Evolutionary conservation across 2,888 invertebrate genomes (phyloP).

Genomic region (Sussaba pulchella): DNA sequence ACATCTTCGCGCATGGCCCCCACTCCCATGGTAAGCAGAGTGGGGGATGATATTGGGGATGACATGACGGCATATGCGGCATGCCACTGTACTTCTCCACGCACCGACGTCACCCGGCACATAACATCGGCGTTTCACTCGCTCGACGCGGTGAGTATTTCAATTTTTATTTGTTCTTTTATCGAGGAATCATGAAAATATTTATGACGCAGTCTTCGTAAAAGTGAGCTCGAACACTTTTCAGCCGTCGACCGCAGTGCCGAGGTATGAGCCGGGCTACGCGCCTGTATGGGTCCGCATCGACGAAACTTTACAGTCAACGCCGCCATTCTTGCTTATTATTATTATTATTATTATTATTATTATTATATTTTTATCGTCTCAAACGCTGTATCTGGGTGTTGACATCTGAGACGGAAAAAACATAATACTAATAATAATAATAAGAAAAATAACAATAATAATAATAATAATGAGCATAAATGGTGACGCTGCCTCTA

Average conservation of each 20-base stretch:
- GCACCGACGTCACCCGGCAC: slow-evolving; percentile 5
- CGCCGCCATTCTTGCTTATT: slow-evolving; percentile 20
- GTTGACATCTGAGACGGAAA: no score
- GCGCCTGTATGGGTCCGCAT: slow-evolving; percentile 38
- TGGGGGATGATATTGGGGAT: background rate
- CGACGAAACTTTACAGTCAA: slow-evolving; percentile 6
- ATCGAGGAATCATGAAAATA: slow-evolving; percentile 24
- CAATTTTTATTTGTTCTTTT: slow-evolving; percentile 20
- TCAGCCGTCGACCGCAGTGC: background rate
- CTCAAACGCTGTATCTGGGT: no score
- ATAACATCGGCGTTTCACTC: slow-evolving; percentile 18
- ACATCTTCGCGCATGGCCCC: background rate
- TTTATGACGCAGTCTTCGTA: slow-evolving; percentile 36
- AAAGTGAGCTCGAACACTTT: slow-evolving; percentile 33
- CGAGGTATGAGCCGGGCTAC: background rate
- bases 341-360: slow-evolving; percentile 20
- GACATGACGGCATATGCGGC: background rate
- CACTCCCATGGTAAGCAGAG: background rate
- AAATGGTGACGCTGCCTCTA: no score
- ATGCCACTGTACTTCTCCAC: background rate
- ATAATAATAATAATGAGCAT: no score
- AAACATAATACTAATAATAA: no score
- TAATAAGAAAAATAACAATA: no score
- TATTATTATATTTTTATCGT: no score
- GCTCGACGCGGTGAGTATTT: background rate